Conservation (phyloP, 2,888 invertebrate genomes). For the Heliconius ismenius region DNA sequence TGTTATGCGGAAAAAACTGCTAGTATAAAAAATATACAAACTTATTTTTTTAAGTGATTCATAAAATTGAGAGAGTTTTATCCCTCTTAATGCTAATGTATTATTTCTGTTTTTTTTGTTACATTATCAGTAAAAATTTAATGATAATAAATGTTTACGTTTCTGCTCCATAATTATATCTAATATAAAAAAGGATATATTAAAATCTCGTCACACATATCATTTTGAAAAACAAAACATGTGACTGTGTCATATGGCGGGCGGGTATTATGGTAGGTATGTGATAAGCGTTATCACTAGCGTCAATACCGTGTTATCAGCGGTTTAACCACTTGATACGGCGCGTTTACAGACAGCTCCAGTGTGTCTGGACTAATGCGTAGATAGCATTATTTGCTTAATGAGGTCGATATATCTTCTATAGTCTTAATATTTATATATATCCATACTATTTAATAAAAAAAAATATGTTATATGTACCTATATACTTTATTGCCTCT, state of each 20-base stretch:
- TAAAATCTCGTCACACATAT: not conserved
- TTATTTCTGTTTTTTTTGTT: too few relatives aligned
- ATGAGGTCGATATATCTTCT: slow-evolving; percentile 3
- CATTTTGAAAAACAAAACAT: slow-evolving; percentile 44
- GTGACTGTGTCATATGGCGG: slow-evolving; percentile 43
- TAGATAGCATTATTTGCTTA: slow-evolving; percentile 62
- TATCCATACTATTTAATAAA: not conserved
- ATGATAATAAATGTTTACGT: too few relatives aligned
- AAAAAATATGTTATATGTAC: not conserved
- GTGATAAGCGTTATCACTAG: slow-evolving; percentile 46
- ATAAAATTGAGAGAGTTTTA: not conserved
- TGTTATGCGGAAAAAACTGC: too few relatives aligned
- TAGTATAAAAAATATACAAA: too few relatives aligned
- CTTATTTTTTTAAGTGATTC: not conserved
- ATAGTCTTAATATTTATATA: not conserved
- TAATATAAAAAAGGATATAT: not conserved
- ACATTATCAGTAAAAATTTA: too few relatives aligned
- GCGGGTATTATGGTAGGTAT: slow-evolving; percentile 15
- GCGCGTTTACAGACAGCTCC: slow-evolving; percentile 65
- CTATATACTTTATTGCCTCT: not conserved
- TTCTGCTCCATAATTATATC: too few relatives aligned
- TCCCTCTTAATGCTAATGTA: too few relatives aligned
- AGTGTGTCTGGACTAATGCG: slow-evolving; percentile 72
- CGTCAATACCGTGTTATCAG: slow-evolving; percentile 58
- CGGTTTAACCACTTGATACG: slow-evolving; percentile 63